Evolutionary conservation across 30 jellyfish, hydroid and myxozoan species (phyloP).

Genomic region (Nemopilema nomurai): DNA sequence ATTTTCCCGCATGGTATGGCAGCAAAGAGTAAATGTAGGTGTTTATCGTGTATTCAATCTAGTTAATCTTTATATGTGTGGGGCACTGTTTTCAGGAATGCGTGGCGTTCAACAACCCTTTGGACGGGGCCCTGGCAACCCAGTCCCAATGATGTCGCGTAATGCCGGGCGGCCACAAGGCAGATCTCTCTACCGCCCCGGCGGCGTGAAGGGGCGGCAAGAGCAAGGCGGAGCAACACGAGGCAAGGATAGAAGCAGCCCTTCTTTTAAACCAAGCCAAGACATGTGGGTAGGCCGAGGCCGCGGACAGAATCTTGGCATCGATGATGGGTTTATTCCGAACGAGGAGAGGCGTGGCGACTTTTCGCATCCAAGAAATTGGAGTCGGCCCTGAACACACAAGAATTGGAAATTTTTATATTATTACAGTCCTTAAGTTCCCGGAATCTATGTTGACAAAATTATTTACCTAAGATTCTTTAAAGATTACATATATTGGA

Average conservation of each 20-base stretch:
- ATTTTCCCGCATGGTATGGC: too few species aligned
- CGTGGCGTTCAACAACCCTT: constrained; percentile 58
- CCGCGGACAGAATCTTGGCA: constrained; percentile 42
- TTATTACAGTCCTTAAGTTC: constrained; percentile 12
- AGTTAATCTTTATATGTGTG: too few species aligned
- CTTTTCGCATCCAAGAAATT: constrained; percentile 29
- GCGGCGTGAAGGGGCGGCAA: constrained; percentile 32
- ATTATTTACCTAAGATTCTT: constrained; percentile 20
- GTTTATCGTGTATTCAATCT: too few species aligned
- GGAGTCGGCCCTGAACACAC: constrained; percentile 33
- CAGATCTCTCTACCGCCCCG: constrained; percentile 62
- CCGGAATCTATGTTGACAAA: constrained; percentile 51
- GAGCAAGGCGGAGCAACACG: constrained; percentile 10
- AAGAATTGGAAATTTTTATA: constrained; percentile 22
- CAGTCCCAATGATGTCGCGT: constrained; percentile 47
- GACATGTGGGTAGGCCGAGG: constrained; percentile 63
- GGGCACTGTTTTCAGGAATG: constrained; percentile 58
- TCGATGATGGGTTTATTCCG: constrained; percentile 38
- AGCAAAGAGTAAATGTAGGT: too few species aligned
- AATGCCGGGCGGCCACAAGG: constrained; percentile 59
- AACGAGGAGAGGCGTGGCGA: constrained; percentile 18
- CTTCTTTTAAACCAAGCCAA: constrained; percentile 4
- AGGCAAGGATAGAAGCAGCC: constrained; percentile 20
- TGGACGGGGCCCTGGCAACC: constrained; percentile 77
- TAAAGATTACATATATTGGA: background rate